Evolutionary conservation across 2,797 vertebrate genomes (phyloP).

Genomic region (Phataginus tetradactyla): DNA sequence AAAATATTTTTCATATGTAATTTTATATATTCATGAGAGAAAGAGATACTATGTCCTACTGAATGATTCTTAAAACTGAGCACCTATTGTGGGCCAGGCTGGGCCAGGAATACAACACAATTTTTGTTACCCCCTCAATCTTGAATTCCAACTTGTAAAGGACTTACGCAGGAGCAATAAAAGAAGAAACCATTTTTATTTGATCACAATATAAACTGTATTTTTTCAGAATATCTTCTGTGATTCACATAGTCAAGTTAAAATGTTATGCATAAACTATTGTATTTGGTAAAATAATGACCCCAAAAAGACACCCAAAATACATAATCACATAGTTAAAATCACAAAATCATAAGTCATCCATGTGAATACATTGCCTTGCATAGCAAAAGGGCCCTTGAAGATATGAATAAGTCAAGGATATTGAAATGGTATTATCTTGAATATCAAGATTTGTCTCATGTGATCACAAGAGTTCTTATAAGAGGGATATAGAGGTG

Average conservation of each 20-base stretch:
- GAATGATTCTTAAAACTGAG: not conserved
- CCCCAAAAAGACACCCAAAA: not conserved
- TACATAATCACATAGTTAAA: not conserved
- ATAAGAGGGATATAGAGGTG: not conserved
- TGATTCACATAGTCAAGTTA: not conserved
- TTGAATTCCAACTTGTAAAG: not conserved
- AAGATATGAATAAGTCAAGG: not conserved
- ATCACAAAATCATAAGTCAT: not conserved
- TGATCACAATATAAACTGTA: not conserved
- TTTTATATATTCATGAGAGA: not conserved
- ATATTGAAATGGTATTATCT: not conserved
- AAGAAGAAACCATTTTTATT: not conserved
- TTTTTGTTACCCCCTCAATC: not conserved
- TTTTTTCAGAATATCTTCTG: not conserved
- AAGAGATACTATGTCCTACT: not conserved
- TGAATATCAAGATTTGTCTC: not conserved
- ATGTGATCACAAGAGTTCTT: not conserved
- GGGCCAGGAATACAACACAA: not conserved
- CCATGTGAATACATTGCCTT: not conserved
- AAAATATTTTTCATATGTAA: not conserved
- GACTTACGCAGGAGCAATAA: not conserved
- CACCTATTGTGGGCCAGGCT: not conserved
- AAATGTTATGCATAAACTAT: not conserved
- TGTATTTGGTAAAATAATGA: not conserved
- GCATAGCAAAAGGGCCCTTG: not conserved